These are phyloP conservation scores for Uria aalge DNA, from an alignment of 2,113 vertebrate genomes.

Conservation along the genomic window DNA sequence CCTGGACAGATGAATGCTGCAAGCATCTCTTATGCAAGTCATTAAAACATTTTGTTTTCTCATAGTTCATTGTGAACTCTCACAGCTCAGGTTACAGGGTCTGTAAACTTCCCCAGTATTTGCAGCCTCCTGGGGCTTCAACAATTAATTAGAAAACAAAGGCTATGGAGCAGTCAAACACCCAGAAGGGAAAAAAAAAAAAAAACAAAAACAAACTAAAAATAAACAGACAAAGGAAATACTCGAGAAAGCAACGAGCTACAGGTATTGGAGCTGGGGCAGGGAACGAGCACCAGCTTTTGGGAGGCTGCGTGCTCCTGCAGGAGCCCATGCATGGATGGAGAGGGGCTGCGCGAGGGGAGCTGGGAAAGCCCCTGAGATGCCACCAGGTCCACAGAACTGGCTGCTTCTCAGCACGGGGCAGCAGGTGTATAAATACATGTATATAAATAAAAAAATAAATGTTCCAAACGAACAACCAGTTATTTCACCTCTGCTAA, in stretches of 20 bases:
- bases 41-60: not conserved
- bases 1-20: not conserved
- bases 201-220: not conserved
- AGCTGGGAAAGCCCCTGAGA: not conserved
- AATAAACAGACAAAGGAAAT: not conserved
- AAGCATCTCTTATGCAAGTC: not conserved
- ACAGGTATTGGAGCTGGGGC: accelerated
- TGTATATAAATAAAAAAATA: not conserved
- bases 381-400: not conserved
- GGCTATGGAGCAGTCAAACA: not conserved
- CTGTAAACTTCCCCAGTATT: not conserved
- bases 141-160: not conserved
- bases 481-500: not conserved
- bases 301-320: accelerated
- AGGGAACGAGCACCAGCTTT: not conserved
- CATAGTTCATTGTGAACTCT: not conserved
- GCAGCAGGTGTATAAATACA: not conserved
- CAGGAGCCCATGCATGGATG: not conserved
- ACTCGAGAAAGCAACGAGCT: not conserved
- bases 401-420: accelerated
- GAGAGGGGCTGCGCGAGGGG: not conserved
- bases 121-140: not conserved
- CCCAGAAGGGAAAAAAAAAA: not conserved
- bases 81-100: not conserved
- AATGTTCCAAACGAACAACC: not conserved